Evolutionary conservation across 2,888 invertebrate genomes (phyloP).

Genomic region (Listrodromus nycthemerus): DNA sequence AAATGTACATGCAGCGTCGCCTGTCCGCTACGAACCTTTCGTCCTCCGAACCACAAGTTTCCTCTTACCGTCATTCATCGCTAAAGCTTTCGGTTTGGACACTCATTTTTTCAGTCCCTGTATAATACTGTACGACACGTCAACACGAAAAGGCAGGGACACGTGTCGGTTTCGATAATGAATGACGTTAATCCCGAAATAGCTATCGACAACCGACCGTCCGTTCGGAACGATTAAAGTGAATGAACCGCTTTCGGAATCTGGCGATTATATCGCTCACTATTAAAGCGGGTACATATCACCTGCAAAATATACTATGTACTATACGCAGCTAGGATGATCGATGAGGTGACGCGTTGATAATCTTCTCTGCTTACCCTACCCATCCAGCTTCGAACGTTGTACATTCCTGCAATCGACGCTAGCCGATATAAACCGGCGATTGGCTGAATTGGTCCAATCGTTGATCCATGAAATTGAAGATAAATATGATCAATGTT

Average conservation of each 20-base stretch:
- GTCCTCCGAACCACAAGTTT: neutral
- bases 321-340: conserved; percentile 15
- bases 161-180: neutral
- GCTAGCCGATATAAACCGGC: conserved; percentile 25
- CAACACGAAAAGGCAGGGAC: conserved; percentile 9
- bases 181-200: conserved; percentile 24
- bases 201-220: neutral
- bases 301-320: neutral
- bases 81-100: neutral
- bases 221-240: conserved; percentile 28
- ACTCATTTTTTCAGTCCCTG: neutral
- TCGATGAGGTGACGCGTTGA: conserved; percentile 32
- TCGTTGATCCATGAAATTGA: conserved; percentile 31
- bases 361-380: conserved; percentile 15
- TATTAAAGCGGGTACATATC: neutral
- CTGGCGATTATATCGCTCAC: conserved; percentile 14
- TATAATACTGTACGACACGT: neutral
- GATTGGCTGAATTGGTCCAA: conserved; percentile 19
- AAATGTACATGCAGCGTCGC: neutral
- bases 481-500: conserved; percentile 46
- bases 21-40: conserved; percentile 1
- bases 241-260: conserved; percentile 7
- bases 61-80: neutral
- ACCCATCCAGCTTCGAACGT: conserved; percentile 16
- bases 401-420: conserved; percentile 1